Percentiles rank a stretch among this genome's conserved stretches.
Evolutionary conservation across 2,888 invertebrate genomes (phyloP).

Genomic region (Muscina levida): DNA sequence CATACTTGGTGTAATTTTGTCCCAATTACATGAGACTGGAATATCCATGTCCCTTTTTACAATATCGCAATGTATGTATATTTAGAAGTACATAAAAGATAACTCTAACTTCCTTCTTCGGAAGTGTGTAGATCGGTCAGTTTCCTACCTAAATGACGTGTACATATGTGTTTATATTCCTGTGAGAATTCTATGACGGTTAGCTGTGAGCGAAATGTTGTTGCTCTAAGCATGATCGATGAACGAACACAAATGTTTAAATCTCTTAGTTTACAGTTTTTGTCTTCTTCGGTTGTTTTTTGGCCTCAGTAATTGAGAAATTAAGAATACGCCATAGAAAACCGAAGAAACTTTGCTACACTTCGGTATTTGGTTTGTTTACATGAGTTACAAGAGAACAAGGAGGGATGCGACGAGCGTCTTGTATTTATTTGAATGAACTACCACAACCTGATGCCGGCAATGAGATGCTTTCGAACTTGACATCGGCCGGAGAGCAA

Average conservation of each 20-base stretch:
- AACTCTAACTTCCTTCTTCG: no score
- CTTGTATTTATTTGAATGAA: not conserved
- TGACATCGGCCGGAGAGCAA: constrained; percentile 48
- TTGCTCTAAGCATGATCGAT: constrained; percentile 3
- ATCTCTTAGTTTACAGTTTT: constrained; percentile 11
- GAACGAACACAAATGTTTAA: constrained; percentile 3
- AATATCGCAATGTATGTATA: no score
- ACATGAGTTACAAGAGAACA: not conserved
- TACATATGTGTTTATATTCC: no score
- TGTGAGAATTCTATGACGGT: no score
- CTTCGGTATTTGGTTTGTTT: not conserved
- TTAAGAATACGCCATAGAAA: not conserved
- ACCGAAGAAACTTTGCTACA: not conserved
- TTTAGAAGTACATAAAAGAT: no score
- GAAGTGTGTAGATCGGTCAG: no score
- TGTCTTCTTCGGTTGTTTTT: not conserved
- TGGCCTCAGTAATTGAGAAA: not conserved
- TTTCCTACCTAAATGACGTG: no score
- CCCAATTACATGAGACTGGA: no score
- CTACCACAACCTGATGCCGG: constrained; percentile 43
- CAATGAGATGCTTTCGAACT: constrained; percentile 52
- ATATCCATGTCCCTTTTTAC: no score
- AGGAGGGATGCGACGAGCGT: not conserved
- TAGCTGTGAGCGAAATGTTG: no score
- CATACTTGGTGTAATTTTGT: no score